These are phyloP conservation scores for Zaprionus lachaisei DNA, from an alignment of 1,140 invertebrate genomes.

Conservation along the genomic window DNA sequence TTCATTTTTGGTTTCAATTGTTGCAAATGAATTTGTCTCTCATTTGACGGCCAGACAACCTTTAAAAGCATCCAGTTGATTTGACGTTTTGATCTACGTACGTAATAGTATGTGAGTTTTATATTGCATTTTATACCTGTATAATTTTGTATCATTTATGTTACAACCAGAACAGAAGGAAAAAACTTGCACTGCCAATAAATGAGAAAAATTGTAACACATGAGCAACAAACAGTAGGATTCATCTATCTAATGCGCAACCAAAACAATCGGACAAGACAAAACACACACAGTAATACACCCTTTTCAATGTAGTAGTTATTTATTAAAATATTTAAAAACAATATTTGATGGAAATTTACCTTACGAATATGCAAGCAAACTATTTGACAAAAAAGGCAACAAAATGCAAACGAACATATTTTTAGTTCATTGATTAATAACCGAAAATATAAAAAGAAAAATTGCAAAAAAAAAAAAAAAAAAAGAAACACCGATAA, in stretches of 20 bases:
- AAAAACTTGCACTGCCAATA: conserved; percentile 76
- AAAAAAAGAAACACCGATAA: too few species aligned
- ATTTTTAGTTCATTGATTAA: conserved; percentile 7
- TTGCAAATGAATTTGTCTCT: background rate
- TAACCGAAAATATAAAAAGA: conserved; percentile 14
- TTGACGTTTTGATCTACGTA: background rate
- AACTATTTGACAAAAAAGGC: conserved; percentile 34
- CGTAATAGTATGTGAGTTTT: background rate
- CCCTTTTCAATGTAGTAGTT: conserved; percentile 64
- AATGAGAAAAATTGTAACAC: conserved; percentile 45
- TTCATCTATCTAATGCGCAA: conserved; percentile 45
- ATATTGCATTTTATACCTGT: conserved; percentile 6
- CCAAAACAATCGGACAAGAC: conserved; percentile 33
- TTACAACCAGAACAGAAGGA: conserved; percentile 11
- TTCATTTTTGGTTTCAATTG: background rate
- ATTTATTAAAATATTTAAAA: conserved; percentile 65
- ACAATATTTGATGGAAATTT: conserved; percentile 66
- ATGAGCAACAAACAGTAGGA: conserved; percentile 22
- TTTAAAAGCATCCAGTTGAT: background rate
- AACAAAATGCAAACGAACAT: conserved; percentile 31
- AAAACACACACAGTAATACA: conserved; percentile 31
- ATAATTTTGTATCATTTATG: background rate
- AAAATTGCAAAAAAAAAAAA: conserved; percentile 33
- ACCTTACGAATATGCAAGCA: conserved; percentile 47
- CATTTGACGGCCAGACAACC: background rate